A percentile compares a stretch with the other conserved stretches of the same genome.
Conservation (phyloP, 2,113 vertebrate species). For the zebrafish (Danio rerio) region DNA sequence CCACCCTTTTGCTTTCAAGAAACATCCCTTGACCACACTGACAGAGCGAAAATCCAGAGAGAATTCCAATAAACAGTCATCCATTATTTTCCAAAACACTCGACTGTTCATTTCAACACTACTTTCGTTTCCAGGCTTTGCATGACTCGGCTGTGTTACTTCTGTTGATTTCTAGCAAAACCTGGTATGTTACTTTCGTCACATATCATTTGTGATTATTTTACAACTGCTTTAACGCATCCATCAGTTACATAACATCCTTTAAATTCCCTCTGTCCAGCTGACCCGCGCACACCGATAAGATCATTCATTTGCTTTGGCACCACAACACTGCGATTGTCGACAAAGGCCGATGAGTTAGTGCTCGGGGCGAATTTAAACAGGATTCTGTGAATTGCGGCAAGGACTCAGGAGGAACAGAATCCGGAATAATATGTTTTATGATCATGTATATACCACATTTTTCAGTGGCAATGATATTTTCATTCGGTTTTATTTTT, state of each 20-base stretch:
- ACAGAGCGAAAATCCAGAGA: slow-evolving; percentile 1
- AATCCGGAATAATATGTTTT: slow-evolving; percentile 37
- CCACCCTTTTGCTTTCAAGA: background rate
- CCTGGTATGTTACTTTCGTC: slow-evolving; percentile 34
- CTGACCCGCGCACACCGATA: slow-evolving; percentile 31
- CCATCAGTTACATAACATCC: slow-evolving; percentile 36
- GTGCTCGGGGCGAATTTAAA: slow-evolving; percentile 39
- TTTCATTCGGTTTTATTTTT: slow-evolving; percentile 12
- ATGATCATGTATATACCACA: slow-evolving; percentile 49
- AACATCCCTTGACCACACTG: background rate
- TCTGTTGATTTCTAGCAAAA: background rate
- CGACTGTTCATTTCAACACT: slow-evolving; percentile 10
- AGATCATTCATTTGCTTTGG: slow-evolving; percentile 53
- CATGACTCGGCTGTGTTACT: slow-evolving; percentile 7
- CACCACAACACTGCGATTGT: background rate
- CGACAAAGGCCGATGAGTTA: slow-evolving; percentile 47
- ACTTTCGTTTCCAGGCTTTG: background rate
- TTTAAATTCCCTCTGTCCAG: slow-evolving; percentile 29
- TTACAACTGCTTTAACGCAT: slow-evolving; percentile 36
- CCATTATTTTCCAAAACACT: slow-evolving; percentile 22
- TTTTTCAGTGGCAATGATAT: slow-evolving; percentile 23
- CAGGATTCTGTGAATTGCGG: slow-evolving; percentile 46
- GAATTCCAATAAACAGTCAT: slow-evolving; percentile 19
- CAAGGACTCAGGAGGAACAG: slow-evolving; percentile 29
- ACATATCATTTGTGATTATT: slow-evolving; percentile 39